These are phyloP conservation scores for Scleropages formosus DNA, from an alignment of 2,797 vertebrate genomes.

Conservation along the genomic window DNA sequence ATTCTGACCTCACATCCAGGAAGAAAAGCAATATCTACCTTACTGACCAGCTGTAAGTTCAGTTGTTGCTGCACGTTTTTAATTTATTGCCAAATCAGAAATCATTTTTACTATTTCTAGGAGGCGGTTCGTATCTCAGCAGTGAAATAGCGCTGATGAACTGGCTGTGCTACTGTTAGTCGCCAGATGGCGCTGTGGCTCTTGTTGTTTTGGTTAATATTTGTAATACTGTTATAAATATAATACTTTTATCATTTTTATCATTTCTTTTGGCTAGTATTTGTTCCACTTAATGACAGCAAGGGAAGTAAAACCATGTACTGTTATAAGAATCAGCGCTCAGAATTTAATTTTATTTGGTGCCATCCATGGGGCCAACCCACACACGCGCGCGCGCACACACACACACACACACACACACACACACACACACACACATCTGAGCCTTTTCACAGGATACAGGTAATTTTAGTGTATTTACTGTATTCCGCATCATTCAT, in stretches of 20 bases:
- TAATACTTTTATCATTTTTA: neutral
- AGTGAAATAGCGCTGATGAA: neutral
- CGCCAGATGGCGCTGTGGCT: slow-evolving; percentile 23
- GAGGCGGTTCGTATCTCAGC: neutral
- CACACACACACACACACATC: too few species aligned
- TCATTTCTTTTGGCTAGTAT: neutral
- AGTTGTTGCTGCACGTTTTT: neutral
- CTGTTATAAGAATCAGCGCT: too few species aligned
- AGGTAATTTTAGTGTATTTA: too few species aligned
- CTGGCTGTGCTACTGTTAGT: too few species aligned
- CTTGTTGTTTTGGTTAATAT: neutral
- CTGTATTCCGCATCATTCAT: too few species aligned
- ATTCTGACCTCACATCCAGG: slow-evolving; percentile 51
- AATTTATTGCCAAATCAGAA: neutral
- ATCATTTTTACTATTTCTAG: neutral
- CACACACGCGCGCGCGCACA: too few species aligned
- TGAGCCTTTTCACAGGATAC: too few species aligned
- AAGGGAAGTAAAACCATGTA: too few species aligned
- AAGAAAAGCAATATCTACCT: slow-evolving; percentile 65
- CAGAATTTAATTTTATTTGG: too few species aligned
- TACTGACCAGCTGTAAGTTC: slow-evolving; percentile 73
- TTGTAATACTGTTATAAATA: neutral
- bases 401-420: too few species aligned
- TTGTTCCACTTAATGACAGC: too few species aligned
- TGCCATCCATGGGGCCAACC: too few species aligned